Conservation (phyloP, 2,113 vertebrate species). For the Equus przewalskii region DNA sequence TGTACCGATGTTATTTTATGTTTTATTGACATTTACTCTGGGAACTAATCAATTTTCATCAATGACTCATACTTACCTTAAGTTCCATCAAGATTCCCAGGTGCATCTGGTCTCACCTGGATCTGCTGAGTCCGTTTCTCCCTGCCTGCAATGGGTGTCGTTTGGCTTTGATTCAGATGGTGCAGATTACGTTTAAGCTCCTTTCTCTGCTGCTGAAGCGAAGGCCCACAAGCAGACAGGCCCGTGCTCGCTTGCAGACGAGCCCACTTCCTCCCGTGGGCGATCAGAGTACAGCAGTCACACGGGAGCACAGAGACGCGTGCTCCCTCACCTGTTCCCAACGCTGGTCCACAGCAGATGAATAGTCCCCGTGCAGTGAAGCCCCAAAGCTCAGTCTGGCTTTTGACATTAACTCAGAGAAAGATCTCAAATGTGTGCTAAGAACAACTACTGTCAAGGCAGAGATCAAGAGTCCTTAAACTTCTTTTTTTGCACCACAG, state of each 20-base stretch:
- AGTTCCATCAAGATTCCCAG: background rate
- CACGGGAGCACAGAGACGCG: fast-evolving
- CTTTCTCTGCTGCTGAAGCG: background rate
- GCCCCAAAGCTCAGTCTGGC: background rate
- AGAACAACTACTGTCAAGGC: background rate
- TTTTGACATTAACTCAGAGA: constrained; percentile 15
- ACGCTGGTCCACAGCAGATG: background rate
- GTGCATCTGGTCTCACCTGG: constrained; percentile 11
- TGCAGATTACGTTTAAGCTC: background rate
- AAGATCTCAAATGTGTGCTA: background rate
- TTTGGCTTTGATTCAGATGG: constrained; percentile 40
- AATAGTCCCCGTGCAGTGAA: too few relatives aligned
- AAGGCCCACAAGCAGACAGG: background rate
- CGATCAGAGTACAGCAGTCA: background rate
- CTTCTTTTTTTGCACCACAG: background rate
- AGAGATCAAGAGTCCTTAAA: background rate
- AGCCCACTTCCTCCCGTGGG: background rate
- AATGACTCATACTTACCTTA: constrained; percentile 25
- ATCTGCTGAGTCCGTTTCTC: background rate
- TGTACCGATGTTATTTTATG: background rate
- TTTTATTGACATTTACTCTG: constrained; percentile 34
- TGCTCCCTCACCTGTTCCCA: background rate
- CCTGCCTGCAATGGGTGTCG: background rate
- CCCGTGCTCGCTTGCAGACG: background rate
- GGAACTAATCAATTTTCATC: background rate